phyloP scores from a whole-genome alignment of 2,797 vertebrate species.

The Tokudaia tokunoshimensis region DNA sequence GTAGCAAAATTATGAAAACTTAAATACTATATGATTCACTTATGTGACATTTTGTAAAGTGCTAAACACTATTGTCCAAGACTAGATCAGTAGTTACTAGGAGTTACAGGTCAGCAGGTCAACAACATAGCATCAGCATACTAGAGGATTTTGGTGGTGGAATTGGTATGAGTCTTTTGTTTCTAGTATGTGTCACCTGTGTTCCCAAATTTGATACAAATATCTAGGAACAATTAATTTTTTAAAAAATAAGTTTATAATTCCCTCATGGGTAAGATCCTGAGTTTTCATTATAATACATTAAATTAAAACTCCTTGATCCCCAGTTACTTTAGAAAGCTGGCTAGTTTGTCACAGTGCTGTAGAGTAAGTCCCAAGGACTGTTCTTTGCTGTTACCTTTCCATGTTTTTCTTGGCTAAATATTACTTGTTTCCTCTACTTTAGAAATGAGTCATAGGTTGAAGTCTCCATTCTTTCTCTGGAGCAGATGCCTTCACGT shows the following conservation, averaged over 20 bases:
- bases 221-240: background rate
- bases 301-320: conserved; percentile 1
- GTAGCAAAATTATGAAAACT: background rate
- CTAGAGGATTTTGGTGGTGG: background rate
- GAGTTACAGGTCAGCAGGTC: background rate
- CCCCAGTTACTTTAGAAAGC: background rate
- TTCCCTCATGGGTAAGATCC: background rate
- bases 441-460: conserved; percentile 38
- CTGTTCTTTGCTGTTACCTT: background rate
- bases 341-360: background rate
- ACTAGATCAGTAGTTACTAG: background rate
- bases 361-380: background rate
- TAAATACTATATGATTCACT: background rate
- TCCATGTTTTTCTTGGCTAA: conserved; percentile 36
- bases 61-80: background rate
- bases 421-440: background rate
- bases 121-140: background rate
- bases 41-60: conserved; percentile 30
- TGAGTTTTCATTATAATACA: conserved; percentile 4
- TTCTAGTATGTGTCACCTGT: background rate
- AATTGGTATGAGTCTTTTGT: background rate
- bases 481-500: conserved; percentile 24
- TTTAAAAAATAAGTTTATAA: conserved; percentile 42
- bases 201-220: conserved; percentile 25
- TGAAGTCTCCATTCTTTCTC: conserved; percentile 24